These are phyloP conservation scores for Sciurus carolinensis DNA, from an alignment of 2,797 vertebrate species.

Conservation along the genomic window DNA sequence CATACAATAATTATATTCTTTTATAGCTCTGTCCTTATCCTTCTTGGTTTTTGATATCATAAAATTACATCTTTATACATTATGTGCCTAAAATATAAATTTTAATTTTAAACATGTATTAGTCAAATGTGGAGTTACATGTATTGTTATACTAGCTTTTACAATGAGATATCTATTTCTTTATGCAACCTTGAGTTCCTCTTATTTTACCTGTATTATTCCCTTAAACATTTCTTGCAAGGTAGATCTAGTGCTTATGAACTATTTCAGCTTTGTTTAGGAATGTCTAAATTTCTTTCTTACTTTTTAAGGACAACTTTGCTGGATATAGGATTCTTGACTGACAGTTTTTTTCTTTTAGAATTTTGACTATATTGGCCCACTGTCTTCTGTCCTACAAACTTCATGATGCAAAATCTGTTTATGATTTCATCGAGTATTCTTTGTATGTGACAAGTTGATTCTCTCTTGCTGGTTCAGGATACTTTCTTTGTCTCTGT, in stretches of 20 bases:
- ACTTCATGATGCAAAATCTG: neutral
- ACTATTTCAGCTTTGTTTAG: neutral
- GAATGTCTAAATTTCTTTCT: neutral
- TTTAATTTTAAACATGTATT: neutral
- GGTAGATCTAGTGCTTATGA: neutral
- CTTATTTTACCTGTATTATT: neutral
- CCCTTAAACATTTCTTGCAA: neutral
- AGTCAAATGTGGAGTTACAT: neutral
- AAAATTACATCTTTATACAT: neutral
- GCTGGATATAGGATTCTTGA: neutral
- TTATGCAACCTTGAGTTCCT: neutral
- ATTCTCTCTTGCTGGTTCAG: neutral
- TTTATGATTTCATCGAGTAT: neutral
- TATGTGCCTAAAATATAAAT: neutral
- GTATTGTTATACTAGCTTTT: neutral
- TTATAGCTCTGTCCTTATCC: neutral
- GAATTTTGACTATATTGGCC: neutral
- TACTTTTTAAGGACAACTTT: neutral
- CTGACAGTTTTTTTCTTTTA: neutral
- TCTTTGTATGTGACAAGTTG: neutral
- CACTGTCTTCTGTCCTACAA: neutral
- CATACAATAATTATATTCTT: neutral
- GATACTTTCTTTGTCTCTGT: neutral
- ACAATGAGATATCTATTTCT: too few species aligned
- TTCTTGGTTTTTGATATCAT: too few species aligned